phyloP scores from a whole-genome alignment of 2,888 invertebrate genomes.

The Aethes cnicana region DNA sequence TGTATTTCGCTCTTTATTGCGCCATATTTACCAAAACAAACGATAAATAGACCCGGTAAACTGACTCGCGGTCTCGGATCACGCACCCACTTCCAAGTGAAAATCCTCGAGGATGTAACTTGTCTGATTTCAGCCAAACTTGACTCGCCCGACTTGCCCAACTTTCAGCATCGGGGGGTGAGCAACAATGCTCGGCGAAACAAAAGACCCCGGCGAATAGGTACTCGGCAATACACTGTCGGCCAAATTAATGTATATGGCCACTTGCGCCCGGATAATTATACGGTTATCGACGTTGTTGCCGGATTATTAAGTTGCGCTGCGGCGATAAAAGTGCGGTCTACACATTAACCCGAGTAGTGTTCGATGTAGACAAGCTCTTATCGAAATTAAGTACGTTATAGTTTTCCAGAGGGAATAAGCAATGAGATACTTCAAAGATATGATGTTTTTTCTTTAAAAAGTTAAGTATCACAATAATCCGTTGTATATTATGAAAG shows the following conservation, averaged over 20 bases:
- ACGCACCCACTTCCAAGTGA: constrained; percentile 67
- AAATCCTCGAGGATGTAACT: constrained; percentile 70
- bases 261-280: constrained; percentile 26
- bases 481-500: no score
- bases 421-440: no score
- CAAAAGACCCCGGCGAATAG: constrained; percentile 62
- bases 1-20: no score
- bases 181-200: constrained; percentile 67
- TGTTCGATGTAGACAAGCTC: background rate
- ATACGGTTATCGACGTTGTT: constrained; percentile 30
- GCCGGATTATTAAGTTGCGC: constrained; percentile 29
- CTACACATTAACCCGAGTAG: background rate
- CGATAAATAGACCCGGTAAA: constrained; percentile 52
- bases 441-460: no score
- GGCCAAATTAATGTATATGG: constrained; percentile 49
- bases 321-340: constrained; percentile 17
- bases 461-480: no score
- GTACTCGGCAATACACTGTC: constrained; percentile 51
- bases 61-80: constrained; percentile 67
- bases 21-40: background rate
- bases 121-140: constrained; percentile 68
- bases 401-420: no score
- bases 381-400: background rate
- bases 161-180: constrained; percentile 60
- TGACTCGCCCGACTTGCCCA: constrained; percentile 63